Conservation (phyloP, 2,797 vertebrate species). For the Lagodon rhomboides region DNA sequence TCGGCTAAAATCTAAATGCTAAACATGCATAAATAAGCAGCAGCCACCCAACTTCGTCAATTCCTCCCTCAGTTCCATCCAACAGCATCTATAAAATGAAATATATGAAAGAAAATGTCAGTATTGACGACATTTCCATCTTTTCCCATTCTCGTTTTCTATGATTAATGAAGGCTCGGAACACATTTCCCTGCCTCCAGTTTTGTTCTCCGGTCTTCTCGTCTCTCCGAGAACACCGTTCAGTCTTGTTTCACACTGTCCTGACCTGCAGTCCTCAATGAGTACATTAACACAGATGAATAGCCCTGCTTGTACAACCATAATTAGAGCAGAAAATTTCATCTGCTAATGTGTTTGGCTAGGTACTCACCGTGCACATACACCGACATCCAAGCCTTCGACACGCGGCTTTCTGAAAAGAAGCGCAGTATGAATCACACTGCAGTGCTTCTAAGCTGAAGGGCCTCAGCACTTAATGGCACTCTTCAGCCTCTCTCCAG, state of each 20-base stretch:
- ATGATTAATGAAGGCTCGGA: background rate
- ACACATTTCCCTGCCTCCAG: slow-evolving; percentile 17
- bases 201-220: slow-evolving; percentile 11
- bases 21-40: background rate
- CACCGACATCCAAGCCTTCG: slow-evolving; percentile 50
- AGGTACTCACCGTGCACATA: slow-evolving; percentile 55
- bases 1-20: slow-evolving; percentile 5
- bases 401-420: slow-evolving; percentile 59
- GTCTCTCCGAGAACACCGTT: slow-evolving; percentile 51
- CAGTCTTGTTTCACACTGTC: slow-evolving; percentile 60
- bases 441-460: slow-evolving; percentile 59
- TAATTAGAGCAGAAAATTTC: slow-evolving; percentile 75
- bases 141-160: background rate
- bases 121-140: background rate
- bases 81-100: background rate
- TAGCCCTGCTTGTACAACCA: slow-evolving; percentile 53
- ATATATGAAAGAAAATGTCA: background rate
- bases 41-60: background rate
- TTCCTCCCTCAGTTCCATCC: background rate
- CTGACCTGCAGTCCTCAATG: slow-evolving; percentile 61
- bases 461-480: slow-evolving; percentile 61
- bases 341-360: slow-evolving; percentile 76
- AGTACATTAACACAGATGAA: slow-evolving; percentile 76
- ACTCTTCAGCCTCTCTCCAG: slow-evolving; percentile 52
- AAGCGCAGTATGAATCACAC: slow-evolving; percentile 58